Percentiles rank a stretch among this genome's conserved stretches.
These are phyloP conservation scores for Anguilla rostrata DNA, from an alignment of 2,113 vertebrate species.

Conservation along the genomic window DNA sequence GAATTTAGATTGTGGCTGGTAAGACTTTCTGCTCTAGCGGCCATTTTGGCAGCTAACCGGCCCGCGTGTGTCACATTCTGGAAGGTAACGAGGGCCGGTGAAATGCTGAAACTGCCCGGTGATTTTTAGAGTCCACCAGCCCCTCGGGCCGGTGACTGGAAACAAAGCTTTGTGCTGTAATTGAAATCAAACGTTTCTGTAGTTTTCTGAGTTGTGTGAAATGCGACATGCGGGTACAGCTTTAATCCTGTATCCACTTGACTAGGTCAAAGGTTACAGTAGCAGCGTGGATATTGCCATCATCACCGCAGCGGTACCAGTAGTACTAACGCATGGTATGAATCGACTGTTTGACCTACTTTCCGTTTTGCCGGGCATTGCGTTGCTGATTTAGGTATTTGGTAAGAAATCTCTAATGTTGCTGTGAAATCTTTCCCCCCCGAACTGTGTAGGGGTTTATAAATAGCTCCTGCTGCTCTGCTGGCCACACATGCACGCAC, in stretches of 20 bases:
- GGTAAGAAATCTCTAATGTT: background rate
- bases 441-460: background rate
- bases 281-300: background rate
- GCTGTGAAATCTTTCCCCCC: background rate
- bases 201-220: background rate
- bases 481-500: background rate
- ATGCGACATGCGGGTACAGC: background rate
- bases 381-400: background rate
- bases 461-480: constrained; percentile 11
- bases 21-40: too few relatives aligned
- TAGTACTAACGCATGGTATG: background rate
- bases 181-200: background rate
- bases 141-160: too few relatives aligned
- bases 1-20: too few relatives aligned
- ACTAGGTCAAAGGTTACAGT: background rate
- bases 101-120: too few relatives aligned
- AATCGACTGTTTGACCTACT: background rate
- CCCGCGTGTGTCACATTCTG: too few relatives aligned
- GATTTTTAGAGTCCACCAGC: too few relatives aligned
- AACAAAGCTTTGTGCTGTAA: background rate
- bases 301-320: background rate
- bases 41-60: too few relatives aligned
- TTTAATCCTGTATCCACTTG: background rate
- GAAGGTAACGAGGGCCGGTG: too few relatives aligned
- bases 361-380: background rate